Evolutionary conservation across 2,888 invertebrate genomes (phyloP).

Genomic region (Carcina quercana): DNA sequence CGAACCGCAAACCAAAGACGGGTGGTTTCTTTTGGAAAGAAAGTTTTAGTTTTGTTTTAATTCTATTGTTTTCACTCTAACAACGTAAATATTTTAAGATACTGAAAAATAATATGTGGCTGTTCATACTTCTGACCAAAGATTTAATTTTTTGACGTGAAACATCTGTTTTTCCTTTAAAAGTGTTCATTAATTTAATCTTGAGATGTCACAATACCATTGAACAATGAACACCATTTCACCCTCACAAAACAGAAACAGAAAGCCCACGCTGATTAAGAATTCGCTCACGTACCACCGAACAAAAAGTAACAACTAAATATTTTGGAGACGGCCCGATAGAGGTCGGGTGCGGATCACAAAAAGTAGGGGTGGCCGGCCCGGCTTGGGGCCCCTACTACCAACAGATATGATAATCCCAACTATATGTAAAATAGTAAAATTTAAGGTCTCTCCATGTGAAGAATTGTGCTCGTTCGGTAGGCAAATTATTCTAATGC

Average conservation of each 20-base stretch:
- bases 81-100: too few relatives aligned
- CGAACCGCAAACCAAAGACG: too few relatives aligned
- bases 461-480: slow-evolving; percentile 70
- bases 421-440: slow-evolving; percentile 73
- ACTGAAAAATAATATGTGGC: too few relatives aligned
- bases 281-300: slow-evolving; percentile 63
- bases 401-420: slow-evolving; percentile 72
- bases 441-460: slow-evolving; percentile 73
- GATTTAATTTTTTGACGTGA: too few relatives aligned
- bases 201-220: too few relatives aligned
- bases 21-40: too few relatives aligned
- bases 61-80: too few relatives aligned
- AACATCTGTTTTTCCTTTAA: too few relatives aligned
- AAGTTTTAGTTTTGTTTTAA: too few relatives aligned
- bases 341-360: slow-evolving; percentile 65
- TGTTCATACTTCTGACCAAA: too few relatives aligned
- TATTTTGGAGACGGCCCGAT: slow-evolving; percentile 67
- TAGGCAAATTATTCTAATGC: slow-evolving; percentile 71
- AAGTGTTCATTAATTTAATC: too few relatives aligned
- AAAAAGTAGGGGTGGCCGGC: slow-evolving; percentile 56
- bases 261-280: slow-evolving; percentile 48
- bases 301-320: slow-evolving; percentile 74
- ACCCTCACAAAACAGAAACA: slow-evolving; percentile 34
- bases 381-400: slow-evolving; percentile 42
- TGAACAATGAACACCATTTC: too few relatives aligned